A percentile compares a stretch with the other conserved stretches of the same genome.
phyloP scores from a whole-genome alignment of 1,140 invertebrate genomes.

The Trichonephila clavata region DNA sequence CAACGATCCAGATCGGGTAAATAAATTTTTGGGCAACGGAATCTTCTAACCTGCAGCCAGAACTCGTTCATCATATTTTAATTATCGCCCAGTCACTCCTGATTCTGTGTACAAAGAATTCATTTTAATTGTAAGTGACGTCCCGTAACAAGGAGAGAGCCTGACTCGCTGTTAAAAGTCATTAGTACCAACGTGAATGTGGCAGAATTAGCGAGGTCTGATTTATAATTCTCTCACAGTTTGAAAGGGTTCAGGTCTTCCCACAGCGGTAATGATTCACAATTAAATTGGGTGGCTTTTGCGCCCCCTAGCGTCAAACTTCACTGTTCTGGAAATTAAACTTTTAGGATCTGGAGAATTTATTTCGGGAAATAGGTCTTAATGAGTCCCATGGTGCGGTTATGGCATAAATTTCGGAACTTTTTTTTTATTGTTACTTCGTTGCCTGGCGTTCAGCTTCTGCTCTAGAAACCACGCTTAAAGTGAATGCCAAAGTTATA shows the following conservation, averaged over 20 bases:
- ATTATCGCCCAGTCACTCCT: slow-evolving; percentile 52
- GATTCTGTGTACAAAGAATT: slow-evolving; percentile 54
- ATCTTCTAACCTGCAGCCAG: not conserved
- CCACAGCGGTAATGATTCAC: slow-evolving; percentile 60
- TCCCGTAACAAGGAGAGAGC: slow-evolving; percentile 45
- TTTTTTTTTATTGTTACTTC: slow-evolving; percentile 6
- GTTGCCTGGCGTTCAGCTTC: not conserved
- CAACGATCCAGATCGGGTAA: not conserved
- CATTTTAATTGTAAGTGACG: slow-evolving; percentile 67
- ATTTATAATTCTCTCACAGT: slow-evolving; percentile 68
- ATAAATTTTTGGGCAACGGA: slow-evolving; percentile 14
- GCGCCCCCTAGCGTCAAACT: slow-evolving; percentile 57
- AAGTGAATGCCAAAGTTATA: not conserved
- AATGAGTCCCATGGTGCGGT: slow-evolving; percentile 53
- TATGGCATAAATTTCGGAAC: slow-evolving; percentile 28
- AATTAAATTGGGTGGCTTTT: slow-evolving; percentile 62
- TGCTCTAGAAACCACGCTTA: not conserved
- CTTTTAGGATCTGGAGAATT: slow-evolving; percentile 56
- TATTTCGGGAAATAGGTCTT: slow-evolving; percentile 61
- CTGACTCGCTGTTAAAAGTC: slow-evolving; percentile 49
- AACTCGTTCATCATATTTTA: slow-evolving; percentile 64
- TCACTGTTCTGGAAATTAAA: slow-evolving; percentile 62
- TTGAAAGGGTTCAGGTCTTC: slow-evolving; percentile 56
- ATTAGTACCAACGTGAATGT: slow-evolving; percentile 54
- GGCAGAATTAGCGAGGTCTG: slow-evolving; percentile 63